Evolutionary conservation across 1,140 invertebrate species (phyloP).

Genomic region (Panagrolaimus sp.): DNA sequence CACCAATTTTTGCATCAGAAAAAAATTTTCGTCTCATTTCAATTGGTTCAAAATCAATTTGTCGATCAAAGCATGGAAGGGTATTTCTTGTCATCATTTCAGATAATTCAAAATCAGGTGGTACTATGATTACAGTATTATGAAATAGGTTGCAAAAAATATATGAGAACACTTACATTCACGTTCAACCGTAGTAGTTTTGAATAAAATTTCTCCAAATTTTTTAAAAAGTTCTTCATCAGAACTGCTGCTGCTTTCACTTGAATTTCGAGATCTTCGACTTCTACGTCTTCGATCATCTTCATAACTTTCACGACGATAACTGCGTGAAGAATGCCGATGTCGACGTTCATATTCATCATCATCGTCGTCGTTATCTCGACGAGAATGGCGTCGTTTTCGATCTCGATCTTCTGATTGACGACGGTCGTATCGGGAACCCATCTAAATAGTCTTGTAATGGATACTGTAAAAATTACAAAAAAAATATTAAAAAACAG

Average conservation of each 20-base stretch:
- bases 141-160: background rate
- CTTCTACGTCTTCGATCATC: background rate
- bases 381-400: background rate
- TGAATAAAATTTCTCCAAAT: too few species aligned
- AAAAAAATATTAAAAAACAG: too few species aligned
- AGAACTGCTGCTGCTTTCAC: background rate
- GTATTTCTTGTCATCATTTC: conserved; percentile 12
- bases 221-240: background rate
- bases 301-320: background rate
- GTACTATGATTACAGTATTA: background rate
- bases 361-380: background rate
- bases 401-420: background rate
- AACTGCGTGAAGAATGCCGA: background rate
- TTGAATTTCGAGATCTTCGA: background rate
- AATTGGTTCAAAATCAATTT: background rate
- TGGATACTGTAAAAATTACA: background rate
- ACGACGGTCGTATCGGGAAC: background rate
- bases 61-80: conserved; percentile 1
- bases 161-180: background rate
- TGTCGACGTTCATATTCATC: background rate
- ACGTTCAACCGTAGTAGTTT: too few species aligned
- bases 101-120: background rate
- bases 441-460: background rate
- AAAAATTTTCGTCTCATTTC: background rate
- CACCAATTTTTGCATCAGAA: background rate